Conservation (phyloP, 23 tunicate genomes). For the Pegea sp. region DNA sequence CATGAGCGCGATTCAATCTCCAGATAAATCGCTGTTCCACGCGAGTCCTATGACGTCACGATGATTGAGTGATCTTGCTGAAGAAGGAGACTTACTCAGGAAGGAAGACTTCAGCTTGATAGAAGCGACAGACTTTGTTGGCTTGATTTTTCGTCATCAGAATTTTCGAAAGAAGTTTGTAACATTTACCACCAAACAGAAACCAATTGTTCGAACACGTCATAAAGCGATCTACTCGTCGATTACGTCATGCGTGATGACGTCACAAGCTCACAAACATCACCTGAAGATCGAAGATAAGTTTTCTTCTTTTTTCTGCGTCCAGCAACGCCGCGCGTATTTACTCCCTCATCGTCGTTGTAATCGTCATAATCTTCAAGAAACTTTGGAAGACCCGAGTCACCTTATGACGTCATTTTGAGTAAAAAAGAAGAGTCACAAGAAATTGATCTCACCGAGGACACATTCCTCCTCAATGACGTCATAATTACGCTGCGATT, state of each 20-base stretch:
- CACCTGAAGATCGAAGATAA: too few relatives aligned
- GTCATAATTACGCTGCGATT: constrained; percentile 8
- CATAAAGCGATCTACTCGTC: too few relatives aligned
- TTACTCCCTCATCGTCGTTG: not conserved
- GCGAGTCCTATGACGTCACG: not conserved
- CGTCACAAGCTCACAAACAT: too few relatives aligned
- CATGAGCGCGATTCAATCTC: too few relatives aligned
- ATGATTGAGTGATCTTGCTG: not conserved
- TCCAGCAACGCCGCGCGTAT: not conserved
- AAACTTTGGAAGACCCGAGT: constrained; percentile 9
- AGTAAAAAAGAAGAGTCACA: not conserved
- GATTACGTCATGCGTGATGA: too few relatives aligned
- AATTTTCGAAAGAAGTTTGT: too few relatives aligned
- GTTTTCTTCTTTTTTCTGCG: not conserved
- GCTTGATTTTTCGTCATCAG: constrained; percentile 5
- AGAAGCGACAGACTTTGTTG: constrained; percentile 9
- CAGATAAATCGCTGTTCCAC: too few relatives aligned
- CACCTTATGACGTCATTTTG: constrained; percentile 2
- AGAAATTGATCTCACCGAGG: constrained; percentile 8
- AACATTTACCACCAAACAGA: constrained; percentile 12
- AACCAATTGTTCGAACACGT: constrained; percentile 25
- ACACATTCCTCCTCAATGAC: constrained; percentile 23
- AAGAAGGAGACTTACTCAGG: constrained; percentile 28
- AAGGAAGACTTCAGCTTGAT: constrained; percentile 15
- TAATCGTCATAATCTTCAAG: not conserved